Percentiles rank a stretch among this genome's conserved stretches.
Evolutionary conservation across 2,888 invertebrate species (phyloP).

Genomic region (Quadroppia sp.): DNA sequence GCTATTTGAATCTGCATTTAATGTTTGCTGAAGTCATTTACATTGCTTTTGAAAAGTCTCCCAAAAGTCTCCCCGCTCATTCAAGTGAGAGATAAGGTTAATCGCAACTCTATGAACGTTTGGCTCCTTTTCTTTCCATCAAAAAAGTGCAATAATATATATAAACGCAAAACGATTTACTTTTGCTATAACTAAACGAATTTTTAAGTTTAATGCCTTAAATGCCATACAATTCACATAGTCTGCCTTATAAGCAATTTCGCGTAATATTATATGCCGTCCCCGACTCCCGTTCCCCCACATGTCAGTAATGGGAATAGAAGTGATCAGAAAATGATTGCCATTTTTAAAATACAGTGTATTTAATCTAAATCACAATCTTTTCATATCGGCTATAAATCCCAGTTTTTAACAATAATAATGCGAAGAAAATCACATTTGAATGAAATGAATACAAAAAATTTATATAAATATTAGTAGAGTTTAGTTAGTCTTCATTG

Average conservation of each 20-base stretch:
- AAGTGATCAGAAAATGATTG: slow-evolving; percentile 37
- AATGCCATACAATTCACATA: slow-evolving; percentile 26
- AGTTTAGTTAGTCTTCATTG: slow-evolving; percentile 9
- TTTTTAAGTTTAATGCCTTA: slow-evolving; percentile 35
- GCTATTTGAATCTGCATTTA: slow-evolving; percentile 29
- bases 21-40: slow-evolving; percentile 35
- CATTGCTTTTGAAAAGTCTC: slow-evolving; percentile 15
- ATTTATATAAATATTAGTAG: slow-evolving; percentile 29
- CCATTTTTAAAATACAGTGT: slow-evolving; percentile 31
- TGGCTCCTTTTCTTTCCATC: slow-evolving; percentile 26
- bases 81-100: slow-evolving; percentile 36
- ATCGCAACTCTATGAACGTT: slow-evolving; percentile 37
- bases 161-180: slow-evolving; percentile 36
- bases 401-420: background rate
- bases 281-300: background rate
- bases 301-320: slow-evolving; percentile 36
- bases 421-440: background rate
- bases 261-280: slow-evolving; percentile 26
- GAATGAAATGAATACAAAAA: slow-evolving; percentile 4
- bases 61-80: slow-evolving; percentile 28
- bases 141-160: background rate
- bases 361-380: slow-evolving; percentile 35
- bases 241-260: slow-evolving; percentile 32
- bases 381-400: slow-evolving; percentile 27
- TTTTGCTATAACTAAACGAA: slow-evolving; percentile 13